phyloP scores from a whole-genome alignment of 2,113 vertebrate genomes.

The Ginglymostoma cirratum region DNA sequence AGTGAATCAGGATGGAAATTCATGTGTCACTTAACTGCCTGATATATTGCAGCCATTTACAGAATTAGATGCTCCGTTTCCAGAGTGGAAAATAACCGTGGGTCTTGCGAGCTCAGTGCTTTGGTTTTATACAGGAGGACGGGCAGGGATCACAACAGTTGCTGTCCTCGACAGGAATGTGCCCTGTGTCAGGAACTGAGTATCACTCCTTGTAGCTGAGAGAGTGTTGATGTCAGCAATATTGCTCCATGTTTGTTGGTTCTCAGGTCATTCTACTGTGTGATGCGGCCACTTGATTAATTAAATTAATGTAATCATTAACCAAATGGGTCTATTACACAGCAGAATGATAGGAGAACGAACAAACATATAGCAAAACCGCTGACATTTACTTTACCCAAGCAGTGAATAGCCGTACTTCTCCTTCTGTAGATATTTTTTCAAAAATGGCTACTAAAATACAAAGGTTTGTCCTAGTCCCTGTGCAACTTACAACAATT shows the following conservation, averaged over 20 bases:
- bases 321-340: slow-evolving; percentile 32
- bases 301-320: slow-evolving; percentile 36
- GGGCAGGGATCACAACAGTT: background rate
- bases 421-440: background rate
- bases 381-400: slow-evolving; percentile 11
- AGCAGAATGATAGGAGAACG: background rate
- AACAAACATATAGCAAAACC: slow-evolving; percentile 13
- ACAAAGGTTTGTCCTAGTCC: background rate
- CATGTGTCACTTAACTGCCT: background rate
- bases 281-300: slow-evolving; percentile 26
- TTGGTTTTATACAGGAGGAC: background rate
- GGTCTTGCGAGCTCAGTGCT: background rate
- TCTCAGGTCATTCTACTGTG: slow-evolving; percentile 17
- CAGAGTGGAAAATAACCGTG: slow-evolving; percentile 5
- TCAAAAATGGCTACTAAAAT: background rate
- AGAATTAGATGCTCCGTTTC: background rate
- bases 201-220: background rate
- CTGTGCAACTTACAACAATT: no score
- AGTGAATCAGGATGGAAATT: background rate
- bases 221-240: background rate
- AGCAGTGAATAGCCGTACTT: background rate
- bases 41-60: background rate
- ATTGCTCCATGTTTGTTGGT: slow-evolving; percentile 27
- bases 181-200: background rate
- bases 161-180: background rate